Evolutionary conservation across 2,888 invertebrate genomes (phyloP).

Genomic region (Caenorhabditis uteleia): DNA sequence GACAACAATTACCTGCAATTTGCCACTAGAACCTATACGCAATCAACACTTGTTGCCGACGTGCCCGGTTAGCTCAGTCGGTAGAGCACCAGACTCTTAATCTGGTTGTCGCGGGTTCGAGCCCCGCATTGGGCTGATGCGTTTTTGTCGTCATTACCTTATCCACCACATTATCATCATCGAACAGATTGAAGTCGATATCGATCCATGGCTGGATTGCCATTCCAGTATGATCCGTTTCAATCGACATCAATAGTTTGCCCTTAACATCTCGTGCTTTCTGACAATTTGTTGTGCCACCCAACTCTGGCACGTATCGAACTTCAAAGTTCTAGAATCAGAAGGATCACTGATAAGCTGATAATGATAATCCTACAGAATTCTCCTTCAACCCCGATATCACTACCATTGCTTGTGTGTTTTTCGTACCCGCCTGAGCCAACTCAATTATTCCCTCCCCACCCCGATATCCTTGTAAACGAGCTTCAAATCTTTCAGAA

Average conservation of each 20-base stretch:
- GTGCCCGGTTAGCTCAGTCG: conserved; percentile 67
- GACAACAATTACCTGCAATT: conserved; percentile 20
- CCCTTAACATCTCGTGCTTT: conserved; percentile 6
- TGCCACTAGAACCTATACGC: too few relatives aligned
- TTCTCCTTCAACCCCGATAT: conserved; percentile 31
- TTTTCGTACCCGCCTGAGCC: conserved; percentile 12
- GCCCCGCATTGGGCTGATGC: conserved; percentile 63
- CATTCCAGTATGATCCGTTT: conserved; percentile 40
- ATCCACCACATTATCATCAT: too few relatives aligned
- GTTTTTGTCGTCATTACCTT: conserved; percentile 7
- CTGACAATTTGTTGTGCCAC: conserved; percentile 11
- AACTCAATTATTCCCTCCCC: conserved; percentile 38
- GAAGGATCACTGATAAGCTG: neutral
- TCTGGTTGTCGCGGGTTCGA: conserved; percentile 68
- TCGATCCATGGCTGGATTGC: conserved; percentile 29
- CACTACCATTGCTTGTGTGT: conserved; percentile 28
- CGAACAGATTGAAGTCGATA: too few relatives aligned
- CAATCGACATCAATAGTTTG: conserved; percentile 15
- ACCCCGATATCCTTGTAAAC: conserved; percentile 32
- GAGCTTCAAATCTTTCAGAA: conserved; percentile 30
- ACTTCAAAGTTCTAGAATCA: conserved; percentile 13
- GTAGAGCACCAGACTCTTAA: conserved; percentile 69
- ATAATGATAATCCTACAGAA: conserved; percentile 5
- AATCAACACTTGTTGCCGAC: neutral
- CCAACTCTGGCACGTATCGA: neutral